Base-by-base conservation (phyloP, 2,888 invertebrate genomes). In the Chrysolina oricalcia region DNA sequence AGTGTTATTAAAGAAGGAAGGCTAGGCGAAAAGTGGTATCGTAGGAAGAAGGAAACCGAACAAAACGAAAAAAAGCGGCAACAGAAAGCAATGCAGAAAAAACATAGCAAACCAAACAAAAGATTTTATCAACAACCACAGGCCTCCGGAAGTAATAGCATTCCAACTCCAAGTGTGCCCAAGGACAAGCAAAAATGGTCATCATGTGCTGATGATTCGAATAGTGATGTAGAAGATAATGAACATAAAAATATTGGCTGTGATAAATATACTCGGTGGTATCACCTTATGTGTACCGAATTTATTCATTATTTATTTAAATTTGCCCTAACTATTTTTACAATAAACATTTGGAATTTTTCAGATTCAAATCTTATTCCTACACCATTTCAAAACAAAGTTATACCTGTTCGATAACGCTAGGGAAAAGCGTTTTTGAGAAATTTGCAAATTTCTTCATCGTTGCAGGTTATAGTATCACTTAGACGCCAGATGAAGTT, bases 21-120 rank as follows among this genome's bases (percentile, higher is more conserved):
- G 65, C 83, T 85, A 9, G 83, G 84, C 21, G 75, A 53, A 53
- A 53, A 53, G 53, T 19, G 21, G 53, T 53, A 53, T 53, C 53
- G 19, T 19, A 53, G 19, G 17, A 50, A 50, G 19, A 50, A 50
- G 19, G 48, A 50, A 50, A 50, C 19, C 15, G 17, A 50, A 50
- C n/a, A 50, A 50, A 50, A 48, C 15, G 17, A 48, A 50, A 50
- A 40, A 40, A 40, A 10, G 40, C 15, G 50, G 17, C 17, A 17
- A 50, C 50, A n/a, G 50, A 50, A n/a, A 50, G 50, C 50, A 50
- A 50, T 6, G 15, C 15, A 15, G 43, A 46, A 46, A 46, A 15
- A 46, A 46, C 15, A 4, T n/a, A n/a, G n/a, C n/a, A n/a, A n/a
- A n/a, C n/a, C n/a, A n/a, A n/a, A 27, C 5, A 27, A 48, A 48